A percentile compares a stretch with the other conserved stretches of the same genome.
These are phyloP conservation scores for Anastatus disparis DNA, from an alignment of 1,140 invertebrate genomes.

Conservation along the genomic window DNA sequence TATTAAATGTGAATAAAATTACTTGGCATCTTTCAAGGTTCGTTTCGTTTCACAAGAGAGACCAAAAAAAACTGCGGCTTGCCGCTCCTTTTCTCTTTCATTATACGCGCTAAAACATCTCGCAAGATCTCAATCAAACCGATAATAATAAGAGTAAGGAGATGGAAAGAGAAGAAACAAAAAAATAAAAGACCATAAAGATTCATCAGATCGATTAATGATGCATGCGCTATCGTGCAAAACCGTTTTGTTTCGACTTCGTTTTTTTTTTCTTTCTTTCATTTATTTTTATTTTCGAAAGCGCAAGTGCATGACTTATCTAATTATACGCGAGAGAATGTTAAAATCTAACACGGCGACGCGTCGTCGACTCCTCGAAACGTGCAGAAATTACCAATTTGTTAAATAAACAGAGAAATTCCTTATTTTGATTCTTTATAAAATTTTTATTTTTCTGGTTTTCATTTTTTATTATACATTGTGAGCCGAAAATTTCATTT, in stretches of 20 bases:
- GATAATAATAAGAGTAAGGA: not conserved
- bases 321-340: constrained; percentile 15
- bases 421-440: no score
- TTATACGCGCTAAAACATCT: not conserved
- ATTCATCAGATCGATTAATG: not conserved
- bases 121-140: not conserved
- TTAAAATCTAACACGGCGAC: not conserved
- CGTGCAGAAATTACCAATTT: constrained; percentile 1
- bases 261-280: not conserved
- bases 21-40: constrained; percentile 14
- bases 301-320: constrained; percentile 1
- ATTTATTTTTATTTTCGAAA: not conserved
- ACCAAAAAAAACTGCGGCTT: not conserved
- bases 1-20: no score
- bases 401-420: no score
- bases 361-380: not conserved
- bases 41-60: not conserved
- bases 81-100: not conserved
- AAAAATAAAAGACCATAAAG: not conserved
- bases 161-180: not conserved
- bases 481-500: no score
- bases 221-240: constrained; percentile 21
- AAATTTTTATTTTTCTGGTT: no score
- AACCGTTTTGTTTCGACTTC: no score
- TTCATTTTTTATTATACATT: no score